A percentile compares a stretch with the other conserved stretches of the same genome.
Evolutionary conservation across 2,888 invertebrate species (phyloP).

Genomic region (Agrotis exclamationis): DNA sequence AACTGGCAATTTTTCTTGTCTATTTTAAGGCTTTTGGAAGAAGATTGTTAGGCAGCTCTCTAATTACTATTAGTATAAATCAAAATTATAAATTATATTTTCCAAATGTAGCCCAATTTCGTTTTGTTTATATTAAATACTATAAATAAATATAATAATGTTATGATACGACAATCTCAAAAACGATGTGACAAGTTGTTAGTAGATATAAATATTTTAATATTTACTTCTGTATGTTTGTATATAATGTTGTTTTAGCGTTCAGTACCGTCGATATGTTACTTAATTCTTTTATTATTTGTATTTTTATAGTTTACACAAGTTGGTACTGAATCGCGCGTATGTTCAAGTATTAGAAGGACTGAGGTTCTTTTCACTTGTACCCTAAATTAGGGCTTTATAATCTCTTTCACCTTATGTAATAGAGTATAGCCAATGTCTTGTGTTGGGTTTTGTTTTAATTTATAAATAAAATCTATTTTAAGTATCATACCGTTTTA

Average conservation of each 20-base stretch:
- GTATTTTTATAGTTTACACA: constrained; percentile 64
- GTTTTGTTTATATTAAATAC: constrained; percentile 28
- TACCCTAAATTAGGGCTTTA: constrained; percentile 91
- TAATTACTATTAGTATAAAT: constrained; percentile 20
- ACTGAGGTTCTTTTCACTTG: constrained; percentile 89
- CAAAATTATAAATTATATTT: constrained; percentile 44
- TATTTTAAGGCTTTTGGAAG: constrained; percentile 6
- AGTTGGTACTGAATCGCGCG: constrained; percentile 70
- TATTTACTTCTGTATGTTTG: constrained; percentile 63
- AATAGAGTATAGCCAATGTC: constrained; percentile 86
- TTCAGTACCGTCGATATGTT: constrained; percentile 63
- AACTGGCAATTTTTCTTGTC: background rate
- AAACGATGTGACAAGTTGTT: constrained; percentile 59
- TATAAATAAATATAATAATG: constrained; percentile 42
- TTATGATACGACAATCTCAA: constrained; percentile 58
- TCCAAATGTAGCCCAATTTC: constrained; percentile 41
- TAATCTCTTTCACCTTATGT: constrained; percentile 86
- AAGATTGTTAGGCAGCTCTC: constrained; percentile 7
- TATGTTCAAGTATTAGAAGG: constrained; percentile 89
- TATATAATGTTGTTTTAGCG: constrained; percentile 68
- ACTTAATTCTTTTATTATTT: constrained; percentile 61
- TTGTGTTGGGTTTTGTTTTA: constrained; percentile 90
- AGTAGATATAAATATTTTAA: constrained; percentile 54
- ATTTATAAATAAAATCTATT: constrained; percentile 90
- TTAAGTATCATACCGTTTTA: constrained; percentile 75